Percentiles rank a stretch among this genome's conserved stretches.
Conservation (phyloP, 2,113 vertebrate genomes). For the Macroglossus sobrinus region DNA sequence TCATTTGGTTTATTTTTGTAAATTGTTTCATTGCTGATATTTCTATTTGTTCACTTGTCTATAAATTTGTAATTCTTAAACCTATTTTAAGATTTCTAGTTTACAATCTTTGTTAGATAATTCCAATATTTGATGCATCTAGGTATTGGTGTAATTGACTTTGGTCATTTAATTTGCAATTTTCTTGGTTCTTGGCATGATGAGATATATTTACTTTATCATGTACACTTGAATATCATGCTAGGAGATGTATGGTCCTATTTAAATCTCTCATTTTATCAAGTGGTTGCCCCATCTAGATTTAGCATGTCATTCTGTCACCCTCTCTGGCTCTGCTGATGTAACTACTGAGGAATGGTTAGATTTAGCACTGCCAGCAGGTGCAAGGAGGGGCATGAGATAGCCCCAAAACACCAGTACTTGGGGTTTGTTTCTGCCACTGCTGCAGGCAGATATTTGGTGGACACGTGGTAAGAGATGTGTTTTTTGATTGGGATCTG, state of each 20-base stretch:
- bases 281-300: background rate
- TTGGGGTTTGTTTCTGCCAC: background rate
- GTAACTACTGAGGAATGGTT: background rate
- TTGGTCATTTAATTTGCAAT: background rate
- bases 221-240: background rate
- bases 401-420: background rate
- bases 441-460: background rate
- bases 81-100: background rate
- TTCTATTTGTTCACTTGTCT: background rate
- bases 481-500: background rate
- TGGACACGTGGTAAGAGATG: background rate
- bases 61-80: background rate
- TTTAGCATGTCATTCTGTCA: background rate
- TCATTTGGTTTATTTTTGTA: background rate
- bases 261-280: background rate
- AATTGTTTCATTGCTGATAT: background rate
- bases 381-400: background rate
- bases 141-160: background rate
- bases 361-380: background rate
- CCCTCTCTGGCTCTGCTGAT: background rate
- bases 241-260: background rate
- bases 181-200: background rate
- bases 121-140: background rate
- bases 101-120: background rate
- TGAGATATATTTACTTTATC: background rate